phyloP scores from a whole-genome alignment of 2,888 invertebrate species.

The Drosophila kuntzei region DNA sequence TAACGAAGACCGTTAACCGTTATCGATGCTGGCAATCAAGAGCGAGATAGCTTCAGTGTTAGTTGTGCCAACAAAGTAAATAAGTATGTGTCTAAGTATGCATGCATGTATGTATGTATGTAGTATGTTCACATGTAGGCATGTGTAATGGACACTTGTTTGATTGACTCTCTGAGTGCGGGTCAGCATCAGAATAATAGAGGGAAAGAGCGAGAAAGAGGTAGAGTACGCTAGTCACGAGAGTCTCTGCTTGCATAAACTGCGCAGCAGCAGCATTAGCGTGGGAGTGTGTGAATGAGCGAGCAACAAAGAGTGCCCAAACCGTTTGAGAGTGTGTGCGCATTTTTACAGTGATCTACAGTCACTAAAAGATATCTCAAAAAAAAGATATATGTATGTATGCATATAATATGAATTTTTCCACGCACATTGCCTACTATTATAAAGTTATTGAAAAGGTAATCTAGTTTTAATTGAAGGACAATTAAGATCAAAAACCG shows the following conservation, averaged over 20 bases:
- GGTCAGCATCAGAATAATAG: conserved; percentile 36
- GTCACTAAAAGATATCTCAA: not conserved
- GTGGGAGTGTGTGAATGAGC: conserved; percentile 41
- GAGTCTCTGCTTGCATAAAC: conserved; percentile 55
- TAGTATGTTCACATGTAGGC: conserved; percentile 6
- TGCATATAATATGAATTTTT: not conserved
- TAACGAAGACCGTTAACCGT: conserved; percentile 30
- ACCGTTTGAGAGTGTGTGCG: conserved; percentile 13
- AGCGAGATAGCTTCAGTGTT: conserved; percentile 37
- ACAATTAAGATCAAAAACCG: not conserved
- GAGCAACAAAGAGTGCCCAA: conserved; percentile 22
- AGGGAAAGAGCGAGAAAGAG: conserved; percentile 8
- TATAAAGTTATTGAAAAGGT: not conserved
- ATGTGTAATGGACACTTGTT: conserved; percentile 68
- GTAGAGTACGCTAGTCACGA: conserved; percentile 29
- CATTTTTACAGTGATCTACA: conserved; percentile 45
- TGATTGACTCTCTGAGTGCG: conserved; percentile 53
- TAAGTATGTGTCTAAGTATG: conserved; percentile 8
- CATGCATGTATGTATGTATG: conserved; percentile 6
- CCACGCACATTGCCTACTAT: not conserved
- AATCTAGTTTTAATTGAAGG: conserved; percentile 9
- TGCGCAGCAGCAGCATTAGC: conserved; percentile 64
- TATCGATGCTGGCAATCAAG: conserved; percentile 35
- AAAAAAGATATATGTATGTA: conserved; percentile 5
- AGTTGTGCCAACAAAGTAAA: conserved; percentile 47